phyloP scores from a whole-genome alignment of 2,888 invertebrate genomes.

The Dasypogon diadema region DNA sequence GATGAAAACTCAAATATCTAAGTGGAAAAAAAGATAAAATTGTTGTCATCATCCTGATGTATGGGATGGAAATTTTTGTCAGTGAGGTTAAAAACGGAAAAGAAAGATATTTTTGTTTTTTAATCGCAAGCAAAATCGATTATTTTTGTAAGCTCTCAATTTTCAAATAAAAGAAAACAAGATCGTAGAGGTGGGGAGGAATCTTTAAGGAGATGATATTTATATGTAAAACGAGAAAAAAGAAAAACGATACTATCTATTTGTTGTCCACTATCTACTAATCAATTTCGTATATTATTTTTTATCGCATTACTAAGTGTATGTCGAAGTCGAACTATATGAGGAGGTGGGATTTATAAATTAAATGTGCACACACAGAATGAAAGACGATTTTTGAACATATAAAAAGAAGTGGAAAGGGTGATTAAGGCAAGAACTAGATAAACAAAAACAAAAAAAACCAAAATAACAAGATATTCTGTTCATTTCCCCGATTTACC shows the following conservation, averaged over 20 bases:
- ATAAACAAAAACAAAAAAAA: too few species aligned
- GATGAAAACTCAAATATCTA: not conserved
- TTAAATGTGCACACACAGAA: not conserved
- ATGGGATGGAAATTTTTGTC: not conserved
- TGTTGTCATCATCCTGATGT: not conserved
- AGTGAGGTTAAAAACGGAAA: not conserved
- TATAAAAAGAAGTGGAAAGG: not conserved
- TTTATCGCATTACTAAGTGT: not conserved
- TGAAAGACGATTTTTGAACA: not conserved
- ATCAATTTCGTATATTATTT: not conserved
- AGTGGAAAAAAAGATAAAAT: not conserved
- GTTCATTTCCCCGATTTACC: too few species aligned
- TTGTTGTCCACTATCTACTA: constrained; percentile 35
- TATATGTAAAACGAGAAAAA: not conserved
- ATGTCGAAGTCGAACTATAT: not conserved
- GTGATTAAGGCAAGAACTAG: not conserved
- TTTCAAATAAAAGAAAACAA: too few species aligned
- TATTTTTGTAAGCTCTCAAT: not conserved
- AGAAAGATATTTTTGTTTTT: not conserved
- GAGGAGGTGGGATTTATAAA: not conserved
- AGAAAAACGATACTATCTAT: not conserved
- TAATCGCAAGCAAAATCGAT: not conserved
- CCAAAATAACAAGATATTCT: too few species aligned
- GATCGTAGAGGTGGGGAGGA: too few species aligned
- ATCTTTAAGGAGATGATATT: constrained; percentile 10